Conservation (phyloP, 2,888 invertebrate genomes). For the Elysia crispata region DNA sequence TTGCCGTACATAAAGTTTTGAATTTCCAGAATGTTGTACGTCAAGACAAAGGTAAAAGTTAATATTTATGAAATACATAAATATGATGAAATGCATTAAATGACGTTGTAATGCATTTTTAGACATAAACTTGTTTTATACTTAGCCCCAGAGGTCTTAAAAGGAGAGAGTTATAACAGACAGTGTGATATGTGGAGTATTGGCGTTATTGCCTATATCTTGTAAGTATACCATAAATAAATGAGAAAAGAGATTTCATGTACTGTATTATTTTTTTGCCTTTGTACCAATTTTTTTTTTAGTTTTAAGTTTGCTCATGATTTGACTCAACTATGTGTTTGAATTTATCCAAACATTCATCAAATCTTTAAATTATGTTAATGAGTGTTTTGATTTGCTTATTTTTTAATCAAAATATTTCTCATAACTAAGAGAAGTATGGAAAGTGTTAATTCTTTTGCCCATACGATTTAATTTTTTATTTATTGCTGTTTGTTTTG, state of each 20-base stretch:
- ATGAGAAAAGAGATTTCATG: too few species aligned
- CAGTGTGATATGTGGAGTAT: conserved; percentile 76
- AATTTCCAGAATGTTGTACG: neutral
- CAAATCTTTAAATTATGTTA: neutral
- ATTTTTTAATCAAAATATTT: neutral
- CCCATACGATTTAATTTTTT: too few species aligned
- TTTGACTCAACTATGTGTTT: too few species aligned
- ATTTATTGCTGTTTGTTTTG: too few species aligned
- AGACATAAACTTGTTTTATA: neutral
- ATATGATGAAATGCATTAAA: too few species aligned
- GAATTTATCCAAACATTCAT: neutral
- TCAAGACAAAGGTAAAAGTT: too few species aligned
- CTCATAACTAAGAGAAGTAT: neutral
- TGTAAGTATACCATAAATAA: conserved; percentile 64
- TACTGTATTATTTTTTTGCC: too few species aligned
- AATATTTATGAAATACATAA: too few species aligned
- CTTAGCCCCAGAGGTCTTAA: conserved; percentile 75
- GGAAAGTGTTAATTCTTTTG: neutral
- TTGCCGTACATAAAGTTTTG: neutral
- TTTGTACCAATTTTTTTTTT: neutral
- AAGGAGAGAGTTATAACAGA: conserved; percentile 63
- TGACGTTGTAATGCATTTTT: too few species aligned
- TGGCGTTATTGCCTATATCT: conserved; percentile 76
- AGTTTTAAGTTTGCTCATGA: too few species aligned
- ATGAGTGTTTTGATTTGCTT: neutral